phyloP scores from a whole-genome alignment of 2,888 invertebrate species.

The Fissipunctia ypsillon region DNA sequence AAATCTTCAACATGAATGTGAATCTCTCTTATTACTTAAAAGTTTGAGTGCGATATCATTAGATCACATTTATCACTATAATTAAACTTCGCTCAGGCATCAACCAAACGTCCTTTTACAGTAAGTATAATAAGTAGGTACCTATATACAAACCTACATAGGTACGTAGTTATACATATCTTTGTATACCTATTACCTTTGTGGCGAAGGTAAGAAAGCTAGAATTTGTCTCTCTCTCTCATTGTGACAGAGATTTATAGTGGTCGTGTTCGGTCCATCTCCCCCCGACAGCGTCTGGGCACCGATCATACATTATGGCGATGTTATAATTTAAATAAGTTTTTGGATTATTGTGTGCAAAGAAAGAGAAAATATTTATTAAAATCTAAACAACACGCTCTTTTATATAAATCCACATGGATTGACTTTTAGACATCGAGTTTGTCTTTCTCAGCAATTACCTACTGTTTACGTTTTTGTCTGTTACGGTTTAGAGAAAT shows the following conservation, averaged over 20 bases:
- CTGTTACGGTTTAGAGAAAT: too few relatives aligned
- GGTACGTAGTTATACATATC: background rate
- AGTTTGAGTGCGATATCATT: background rate
- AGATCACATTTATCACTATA: constrained; percentile 2
- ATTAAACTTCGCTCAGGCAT: background rate
- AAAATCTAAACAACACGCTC: background rate
- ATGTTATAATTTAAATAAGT: constrained; percentile 54
- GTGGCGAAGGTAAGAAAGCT: constrained; percentile 57
- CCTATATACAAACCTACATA: background rate
- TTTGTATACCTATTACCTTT: constrained; percentile 19
- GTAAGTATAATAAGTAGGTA: background rate
- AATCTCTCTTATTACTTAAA: background rate
- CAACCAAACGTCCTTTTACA: background rate
- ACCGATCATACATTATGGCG: constrained; percentile 58
- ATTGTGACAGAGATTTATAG: constrained; percentile 81
- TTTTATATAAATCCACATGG: background rate
- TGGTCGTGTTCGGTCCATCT: constrained; percentile 66
- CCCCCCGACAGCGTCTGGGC: constrained; percentile 54
- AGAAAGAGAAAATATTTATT: background rate
- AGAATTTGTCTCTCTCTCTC: constrained; percentile 80
- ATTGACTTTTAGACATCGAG: background rate
- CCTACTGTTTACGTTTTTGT: too few relatives aligned
- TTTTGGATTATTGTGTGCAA: constrained; percentile 1
- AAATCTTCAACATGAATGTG: background rate
- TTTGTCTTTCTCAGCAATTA: background rate